Base-by-base conservation (phyloP, 2,797 vertebrate genomes). In the Characodon lateralis region DNA sequence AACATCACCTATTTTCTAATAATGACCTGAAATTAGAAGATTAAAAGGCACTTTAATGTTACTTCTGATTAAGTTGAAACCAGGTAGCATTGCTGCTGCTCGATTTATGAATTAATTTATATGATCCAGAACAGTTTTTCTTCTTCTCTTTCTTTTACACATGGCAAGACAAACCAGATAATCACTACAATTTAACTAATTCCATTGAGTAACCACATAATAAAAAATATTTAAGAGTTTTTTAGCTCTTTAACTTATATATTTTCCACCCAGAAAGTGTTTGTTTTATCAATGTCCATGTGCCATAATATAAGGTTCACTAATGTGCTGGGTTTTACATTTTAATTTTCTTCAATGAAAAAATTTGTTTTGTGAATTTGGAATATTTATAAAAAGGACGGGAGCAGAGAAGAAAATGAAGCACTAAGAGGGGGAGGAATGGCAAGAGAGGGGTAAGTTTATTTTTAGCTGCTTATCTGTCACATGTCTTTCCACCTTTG, bases 401-500 rank as follows among this genome's bases (percentile, higher is more conserved):
- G 48, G 74, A 68, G 14, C 3, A 3, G 51, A 79, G 1, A 83
- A 73, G 48, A 8, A 73, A 73, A 65, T 43, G 50, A 76, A 10
- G 56, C 80, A 72, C 73, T 76, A 78, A 78, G 72, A 53, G 85
- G 77, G 73, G 35, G 73, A 58, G 2, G 51, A 74, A 76, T 70
- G 78, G 43, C 68, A 78, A 43, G 24, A 72, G 65, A 84, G 63
- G 69, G 71, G 82, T 71, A 61, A 80, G 84, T 83, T 75, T 95
- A 94, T 93, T 94, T 95, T 94, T 93, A 93, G 92, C 90, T 90
- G 78, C 89, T 85, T 91, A 93, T 93, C 88, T 85, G 80, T 95
- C 90, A 87, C 78, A 87, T 53, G 81, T 89, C 75, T 87, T 83
- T 88, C 88, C 83, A 79, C 82, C 90, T 93, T 83, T 93, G 89